phyloP scores from a whole-genome alignment of 2,113 vertebrate species.

The Sander lucioperca region DNA sequence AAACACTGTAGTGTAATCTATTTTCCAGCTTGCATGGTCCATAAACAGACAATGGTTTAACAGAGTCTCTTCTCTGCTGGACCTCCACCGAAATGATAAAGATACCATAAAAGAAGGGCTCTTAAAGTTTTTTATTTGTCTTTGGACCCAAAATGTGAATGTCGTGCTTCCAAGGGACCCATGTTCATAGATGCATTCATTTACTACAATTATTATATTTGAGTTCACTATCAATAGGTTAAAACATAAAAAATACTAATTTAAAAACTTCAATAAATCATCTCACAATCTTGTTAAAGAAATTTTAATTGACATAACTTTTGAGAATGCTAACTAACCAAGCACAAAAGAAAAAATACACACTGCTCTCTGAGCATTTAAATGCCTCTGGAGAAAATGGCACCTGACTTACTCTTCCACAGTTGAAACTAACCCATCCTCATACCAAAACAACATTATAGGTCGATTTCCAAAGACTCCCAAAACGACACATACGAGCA shows the following conservation, averaged over 20 bases:
- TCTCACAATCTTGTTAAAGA: not conserved
- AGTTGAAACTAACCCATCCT: too few relatives aligned
- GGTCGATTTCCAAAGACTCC: too few relatives aligned
- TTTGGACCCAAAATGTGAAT: not conserved
- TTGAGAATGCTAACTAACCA: not conserved
- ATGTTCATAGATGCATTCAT: not conserved
- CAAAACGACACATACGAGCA: too few relatives aligned
- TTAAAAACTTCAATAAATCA: not conserved
- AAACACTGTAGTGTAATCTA: constrained; percentile 26
- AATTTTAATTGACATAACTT: not conserved
- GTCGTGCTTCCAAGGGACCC: not conserved
- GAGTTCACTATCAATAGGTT: not conserved
- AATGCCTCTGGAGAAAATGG: not conserved
- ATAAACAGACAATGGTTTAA: constrained; percentile 47
- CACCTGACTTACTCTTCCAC: not conserved
- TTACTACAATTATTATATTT: not conserved
- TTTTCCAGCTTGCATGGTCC: constrained; percentile 52
- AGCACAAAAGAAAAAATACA: not conserved
- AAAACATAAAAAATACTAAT: not conserved
- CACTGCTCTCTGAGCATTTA: not conserved
- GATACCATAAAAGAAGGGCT: not conserved
- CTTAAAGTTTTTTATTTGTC: not conserved
- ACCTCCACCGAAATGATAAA: constrained; percentile 13
- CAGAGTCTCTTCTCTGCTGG: constrained; percentile 40
- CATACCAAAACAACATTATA: too few relatives aligned